These are phyloP conservation scores for Ceratotherium simum DNA, from an alignment of 2,113 vertebrate genomes.

Conservation along the genomic window DNA sequence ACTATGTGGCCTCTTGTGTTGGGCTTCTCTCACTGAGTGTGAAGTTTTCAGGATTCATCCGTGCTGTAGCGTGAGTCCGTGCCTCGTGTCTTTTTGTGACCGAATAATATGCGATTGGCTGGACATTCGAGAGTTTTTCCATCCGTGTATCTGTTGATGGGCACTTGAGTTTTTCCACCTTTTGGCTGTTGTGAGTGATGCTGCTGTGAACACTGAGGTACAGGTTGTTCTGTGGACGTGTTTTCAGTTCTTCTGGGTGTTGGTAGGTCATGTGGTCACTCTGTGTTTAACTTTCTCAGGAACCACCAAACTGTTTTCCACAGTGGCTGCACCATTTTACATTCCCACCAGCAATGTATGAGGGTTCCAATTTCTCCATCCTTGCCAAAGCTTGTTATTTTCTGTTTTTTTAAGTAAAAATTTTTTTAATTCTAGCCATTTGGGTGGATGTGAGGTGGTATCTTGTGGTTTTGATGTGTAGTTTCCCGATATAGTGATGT, in stretches of 20 bases:
- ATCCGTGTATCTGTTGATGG: background rate
- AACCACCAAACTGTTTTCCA: background rate
- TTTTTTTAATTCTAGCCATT: background rate
- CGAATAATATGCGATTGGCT: background rate
- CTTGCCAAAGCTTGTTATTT: background rate
- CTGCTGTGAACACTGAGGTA: background rate
- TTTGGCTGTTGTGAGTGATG: background rate
- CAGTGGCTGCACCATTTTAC: background rate
- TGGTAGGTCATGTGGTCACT: background rate
- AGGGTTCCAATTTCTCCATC: background rate
- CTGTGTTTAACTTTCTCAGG: background rate
- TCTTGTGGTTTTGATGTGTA: background rate
- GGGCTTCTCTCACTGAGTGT: background rate
- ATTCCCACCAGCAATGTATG: too few species aligned
- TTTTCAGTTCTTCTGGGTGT: background rate
- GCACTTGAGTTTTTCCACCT: background rate
- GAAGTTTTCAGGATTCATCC: background rate
- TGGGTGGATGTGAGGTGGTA: background rate
- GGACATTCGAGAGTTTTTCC: background rate
- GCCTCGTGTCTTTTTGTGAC: background rate
- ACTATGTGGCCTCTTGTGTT: background rate
- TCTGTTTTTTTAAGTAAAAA: background rate
- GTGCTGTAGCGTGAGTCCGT: accelerated
- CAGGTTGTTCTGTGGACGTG: background rate
- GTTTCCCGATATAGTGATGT: background rate